Evolutionary conservation across 23 tunicate species (phyloP), one percentile per base, ranked within the genome.

Genomic region (Diplosoma virens): DNA sequence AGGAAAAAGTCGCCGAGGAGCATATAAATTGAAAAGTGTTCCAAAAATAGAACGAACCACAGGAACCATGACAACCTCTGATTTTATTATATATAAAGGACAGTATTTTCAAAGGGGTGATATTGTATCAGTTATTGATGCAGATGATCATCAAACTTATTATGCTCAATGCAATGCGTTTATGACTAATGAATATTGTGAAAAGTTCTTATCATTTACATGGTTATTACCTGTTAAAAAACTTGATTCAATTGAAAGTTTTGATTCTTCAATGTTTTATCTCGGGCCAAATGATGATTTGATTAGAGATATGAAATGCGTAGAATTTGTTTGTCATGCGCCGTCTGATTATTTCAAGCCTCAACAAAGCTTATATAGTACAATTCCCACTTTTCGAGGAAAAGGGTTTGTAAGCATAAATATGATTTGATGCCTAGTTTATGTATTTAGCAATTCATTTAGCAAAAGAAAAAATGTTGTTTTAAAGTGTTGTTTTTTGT

Each of bases 111-210:
- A 90, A 59, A 32, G 47, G 25, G 97, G 97, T 9, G 97, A 90
- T 50, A 71, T 90, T 46, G 81, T 90, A 18, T 79, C 80, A 69
- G 97, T 90, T 16, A 55, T 90, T 17, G 97, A 90, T 55, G 34
- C 41, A 24, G 90, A 84, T 2, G 90, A 90, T 46, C 71, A 71
- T 2, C 47, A 50, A 25, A 79, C 58, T 27, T 90, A 90, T 56
- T 90, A 84, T 79, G 97, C 97, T 0, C 97, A 90, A 84, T 84
- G 97, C 78, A 74, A 67, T 21, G 67, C 82, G 1, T 90, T 90
- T 68, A 23, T 90, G 32, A 84, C 86, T 25, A 71, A 90, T 56
- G 50, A 73, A 33, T 84, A 58, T 73, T 79, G 85, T 67, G 75
- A 84, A 75, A 90, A 90, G 50, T 84, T 74, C 53, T 78, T 78